A percentile compares a stretch with the other conserved stretches of the same genome.
These are phyloP conservation scores for Rhinella marina DNA, from an alignment of 2,797 vertebrate genomes.

Conservation along the genomic window DNA sequence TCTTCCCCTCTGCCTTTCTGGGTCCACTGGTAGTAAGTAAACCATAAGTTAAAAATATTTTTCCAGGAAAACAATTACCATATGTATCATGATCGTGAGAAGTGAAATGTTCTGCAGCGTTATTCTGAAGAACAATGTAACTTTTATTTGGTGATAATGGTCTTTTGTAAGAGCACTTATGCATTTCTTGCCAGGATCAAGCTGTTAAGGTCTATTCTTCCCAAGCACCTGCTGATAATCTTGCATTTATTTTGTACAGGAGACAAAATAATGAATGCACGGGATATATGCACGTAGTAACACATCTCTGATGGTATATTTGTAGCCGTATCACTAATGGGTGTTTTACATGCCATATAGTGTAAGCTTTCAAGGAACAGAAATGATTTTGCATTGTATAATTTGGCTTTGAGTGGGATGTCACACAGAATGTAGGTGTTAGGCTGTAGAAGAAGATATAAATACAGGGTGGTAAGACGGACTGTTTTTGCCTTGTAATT, in stretches of 20 bases:
- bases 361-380: slow-evolving; percentile 18
- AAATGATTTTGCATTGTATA: neutral
- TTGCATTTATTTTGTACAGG: neutral
- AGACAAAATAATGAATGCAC: neutral
- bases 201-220: neutral
- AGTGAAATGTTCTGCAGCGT: neutral
- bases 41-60: neutral
- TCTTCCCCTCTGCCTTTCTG: too few relatives aligned
- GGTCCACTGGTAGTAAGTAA: neutral
- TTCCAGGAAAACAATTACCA: neutral
- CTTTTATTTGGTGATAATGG: neutral
- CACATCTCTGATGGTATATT: slow-evolving; percentile 1
- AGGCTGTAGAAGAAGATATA: slow-evolving; percentile 3
- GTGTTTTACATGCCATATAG: neutral
- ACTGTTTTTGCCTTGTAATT: neutral
- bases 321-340: neutral
- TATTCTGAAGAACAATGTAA: neutral
- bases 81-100: neutral
- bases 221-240: neutral
- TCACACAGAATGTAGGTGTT: neutral
- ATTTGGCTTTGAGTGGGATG: neutral
- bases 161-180: neutral
- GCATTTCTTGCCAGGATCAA: neutral
- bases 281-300: neutral
- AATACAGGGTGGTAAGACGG: neutral